Percentiles rank a stretch among this genome's conserved stretches.
These are phyloP conservation scores for Drosophila eugracilis DNA, from an alignment of 1,140 invertebrate species.

Conservation along the genomic window DNA sequence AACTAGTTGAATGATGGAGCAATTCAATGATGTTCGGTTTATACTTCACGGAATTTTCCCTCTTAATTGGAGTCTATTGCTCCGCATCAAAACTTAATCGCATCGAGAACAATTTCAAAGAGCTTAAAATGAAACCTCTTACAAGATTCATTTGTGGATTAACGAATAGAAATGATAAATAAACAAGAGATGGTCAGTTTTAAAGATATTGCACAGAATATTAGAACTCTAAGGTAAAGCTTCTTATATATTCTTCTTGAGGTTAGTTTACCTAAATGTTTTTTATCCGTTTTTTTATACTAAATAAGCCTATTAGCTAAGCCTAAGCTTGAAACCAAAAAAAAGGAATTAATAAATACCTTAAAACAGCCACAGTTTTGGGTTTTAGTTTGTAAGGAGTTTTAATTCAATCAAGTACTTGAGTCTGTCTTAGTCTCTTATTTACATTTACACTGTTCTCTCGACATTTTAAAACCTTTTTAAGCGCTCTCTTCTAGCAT, in stretches of 20 bases:
- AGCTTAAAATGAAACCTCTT: constrained; percentile 3
- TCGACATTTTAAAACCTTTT: constrained; percentile 26
- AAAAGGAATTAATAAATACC: too few species aligned
- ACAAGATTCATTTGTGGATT: constrained; percentile 14
- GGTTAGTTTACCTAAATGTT: too few species aligned
- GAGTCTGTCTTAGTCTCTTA: not conserved
- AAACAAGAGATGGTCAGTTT: not conserved
- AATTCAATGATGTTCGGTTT: constrained; percentile 22
- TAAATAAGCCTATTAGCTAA: too few species aligned
- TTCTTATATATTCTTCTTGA: too few species aligned
- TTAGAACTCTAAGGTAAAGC: too few species aligned
- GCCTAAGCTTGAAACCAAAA: too few species aligned
- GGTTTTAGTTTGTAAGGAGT: not conserved
- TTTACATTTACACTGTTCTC: not conserved
- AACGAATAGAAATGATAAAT: not conserved
- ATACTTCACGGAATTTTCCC: constrained; percentile 2
- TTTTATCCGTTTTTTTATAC: too few species aligned
- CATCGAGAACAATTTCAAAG: not conserved
- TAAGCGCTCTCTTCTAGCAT: not conserved
- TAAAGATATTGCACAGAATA: too few species aligned
- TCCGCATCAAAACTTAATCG: not conserved
- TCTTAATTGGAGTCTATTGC: constrained; percentile 25
- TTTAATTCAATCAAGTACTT: not conserved
- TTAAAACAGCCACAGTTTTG: too few species aligned
- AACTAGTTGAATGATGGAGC: constrained; percentile 12